Evolutionary conservation across 2,113 vertebrate genomes (phyloP).

Genomic region (Sylvilagus bachmani): DNA sequence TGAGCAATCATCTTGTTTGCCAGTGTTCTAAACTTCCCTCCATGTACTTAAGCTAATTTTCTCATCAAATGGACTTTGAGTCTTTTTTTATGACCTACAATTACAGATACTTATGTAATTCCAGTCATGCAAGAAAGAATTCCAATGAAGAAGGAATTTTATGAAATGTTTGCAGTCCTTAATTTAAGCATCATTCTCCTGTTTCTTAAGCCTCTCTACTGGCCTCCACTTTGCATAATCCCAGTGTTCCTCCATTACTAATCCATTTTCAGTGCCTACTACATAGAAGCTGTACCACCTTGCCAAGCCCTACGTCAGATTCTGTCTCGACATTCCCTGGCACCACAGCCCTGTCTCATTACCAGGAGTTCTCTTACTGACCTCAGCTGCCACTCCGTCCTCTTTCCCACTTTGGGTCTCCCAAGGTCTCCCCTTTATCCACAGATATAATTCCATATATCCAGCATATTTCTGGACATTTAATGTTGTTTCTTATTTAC

Average conservation of each 20-base stretch:
- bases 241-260: background rate
- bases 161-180: background rate
- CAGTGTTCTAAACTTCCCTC: background rate
- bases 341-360: background rate
- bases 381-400: background rate
- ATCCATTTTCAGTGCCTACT: background rate
- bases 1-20: conserved; percentile 14
- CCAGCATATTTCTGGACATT: background rate
- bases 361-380: background rate
- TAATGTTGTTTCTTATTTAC: background rate
- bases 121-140: background rate
- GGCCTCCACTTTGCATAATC: background rate
- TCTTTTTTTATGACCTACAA: conserved; percentile 10
- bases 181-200: background rate
- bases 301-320: background rate
- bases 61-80: background rate
- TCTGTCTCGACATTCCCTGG: background rate
- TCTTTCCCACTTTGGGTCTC: background rate
- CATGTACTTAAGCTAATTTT: background rate
- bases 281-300: background rate
- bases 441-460: background rate
- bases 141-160: background rate
- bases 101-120: background rate
- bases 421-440: background rate
- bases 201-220: background rate